These are phyloP conservation scores for Burhinus bistriatus DNA, from an alignment of 2,113 vertebrate species.

Conservation along the genomic window DNA sequence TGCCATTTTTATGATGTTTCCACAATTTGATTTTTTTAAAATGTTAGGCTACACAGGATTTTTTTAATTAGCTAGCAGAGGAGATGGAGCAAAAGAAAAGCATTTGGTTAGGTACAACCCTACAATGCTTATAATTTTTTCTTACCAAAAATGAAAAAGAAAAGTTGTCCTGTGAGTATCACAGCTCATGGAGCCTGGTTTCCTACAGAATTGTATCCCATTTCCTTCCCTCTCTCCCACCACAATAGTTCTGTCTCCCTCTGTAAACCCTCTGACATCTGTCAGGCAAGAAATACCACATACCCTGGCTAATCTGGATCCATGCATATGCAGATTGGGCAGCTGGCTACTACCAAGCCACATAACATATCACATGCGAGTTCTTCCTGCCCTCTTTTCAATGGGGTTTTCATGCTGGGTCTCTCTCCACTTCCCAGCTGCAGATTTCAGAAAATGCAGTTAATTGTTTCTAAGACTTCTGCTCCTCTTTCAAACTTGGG, in stretches of 20 bases:
- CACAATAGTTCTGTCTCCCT: constrained; percentile 47
- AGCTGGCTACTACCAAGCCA: constrained; percentile 63
- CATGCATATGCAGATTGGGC: constrained; percentile 69
- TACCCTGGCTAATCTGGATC: constrained; percentile 51
- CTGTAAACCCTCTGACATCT: constrained; percentile 61
- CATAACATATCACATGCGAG: constrained; percentile 11
- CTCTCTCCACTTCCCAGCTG: constrained; percentile 62
- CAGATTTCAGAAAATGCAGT: constrained; percentile 6
- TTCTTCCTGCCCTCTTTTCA: constrained; percentile 51
- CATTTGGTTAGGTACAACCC: not conserved
- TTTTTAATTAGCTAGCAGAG: not conserved
- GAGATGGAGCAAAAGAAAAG: not conserved
- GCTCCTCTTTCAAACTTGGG: not conserved
- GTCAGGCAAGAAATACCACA: constrained; percentile 58
- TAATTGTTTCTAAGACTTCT: constrained; percentile 34
- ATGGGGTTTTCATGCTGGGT: constrained; percentile 41
- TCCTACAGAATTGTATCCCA: not conserved
- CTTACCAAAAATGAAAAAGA: not conserved
- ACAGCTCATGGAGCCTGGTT: not conserved
- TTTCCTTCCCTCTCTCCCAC: not conserved
- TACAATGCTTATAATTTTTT: not conserved
- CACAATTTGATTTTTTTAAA: not conserved
- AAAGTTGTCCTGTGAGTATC: not conserved
- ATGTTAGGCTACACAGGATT: not conserved
- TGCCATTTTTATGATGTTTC: not conserved